Base-by-base conservation (phyloP, 2,888 invertebrate genomes). In the Ochropleura leucogaster region DNA sequence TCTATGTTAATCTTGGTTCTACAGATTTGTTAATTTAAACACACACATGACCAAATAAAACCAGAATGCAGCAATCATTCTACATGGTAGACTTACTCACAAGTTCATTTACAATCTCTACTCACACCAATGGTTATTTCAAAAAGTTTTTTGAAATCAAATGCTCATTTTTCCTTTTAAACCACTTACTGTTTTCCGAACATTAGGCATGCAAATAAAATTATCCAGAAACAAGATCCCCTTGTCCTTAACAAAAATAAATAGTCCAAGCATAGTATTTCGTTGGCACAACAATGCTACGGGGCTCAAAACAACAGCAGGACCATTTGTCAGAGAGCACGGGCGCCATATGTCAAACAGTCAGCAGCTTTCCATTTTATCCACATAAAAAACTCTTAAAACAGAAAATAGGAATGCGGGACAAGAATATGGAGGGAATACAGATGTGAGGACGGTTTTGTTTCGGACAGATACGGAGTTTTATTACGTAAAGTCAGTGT, bases 311-410 rank as follows among this genome's bases (percentile, higher is more conserved):
- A 82, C 81, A 82, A 80, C 70, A 76, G 51, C 44, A 57, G 68
- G 49, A 75, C 60, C 76, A 82, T 82, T 68, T 82, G 62, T 84
- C 84, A 84, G 60, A 60, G 63, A n/a, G 62, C 44, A 63, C 70
- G 47, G 59, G 30, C 85, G 68, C 85, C 82, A 84, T 81, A 77
- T 82, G 82, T 84, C 82, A 81, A 68, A 73, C 73, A 77, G 85
- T 82, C 85, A 80, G 77, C 85, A 73, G 65, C 70, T 84, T 81
- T 80, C 84, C 82, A 82, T 82, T 82, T 80, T 76, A 70, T 72
- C n/a, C 84, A 51, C 82, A 84, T 84, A 84, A 82, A 82, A 82
- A 82, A 72, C 84, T 80, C 82, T 80, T 82, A 68, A 80, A 84
- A 71, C 73, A 65, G 63, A 74, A 83, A 82, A 82, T 72, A 76